A percentile compares a stretch with the other conserved stretches of the same genome.
Conservation (phyloP, 23 tunicate species). For the Ciona savignyi region DNA sequence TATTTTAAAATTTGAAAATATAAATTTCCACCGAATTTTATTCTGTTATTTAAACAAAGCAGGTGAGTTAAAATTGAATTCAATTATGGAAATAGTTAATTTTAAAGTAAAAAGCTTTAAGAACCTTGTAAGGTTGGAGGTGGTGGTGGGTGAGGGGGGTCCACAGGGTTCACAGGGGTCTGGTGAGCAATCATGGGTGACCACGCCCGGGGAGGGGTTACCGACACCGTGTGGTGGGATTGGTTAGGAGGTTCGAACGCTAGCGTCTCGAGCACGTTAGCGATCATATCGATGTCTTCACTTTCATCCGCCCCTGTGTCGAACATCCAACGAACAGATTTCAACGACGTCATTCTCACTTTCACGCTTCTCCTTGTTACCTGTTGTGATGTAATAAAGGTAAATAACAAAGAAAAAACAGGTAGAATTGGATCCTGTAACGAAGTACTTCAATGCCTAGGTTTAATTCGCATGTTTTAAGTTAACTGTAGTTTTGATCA, state of each 20-base stretch:
- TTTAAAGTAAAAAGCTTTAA: not conserved
- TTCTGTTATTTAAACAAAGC: not conserved
- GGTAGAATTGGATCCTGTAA: too few relatives aligned
- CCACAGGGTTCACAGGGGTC: not conserved
- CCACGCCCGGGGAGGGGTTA: conserved; percentile 51
- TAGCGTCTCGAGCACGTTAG: conserved; percentile 26
- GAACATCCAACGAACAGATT: conserved; percentile 20
- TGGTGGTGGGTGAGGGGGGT: too few relatives aligned
- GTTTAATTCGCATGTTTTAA: too few relatives aligned
- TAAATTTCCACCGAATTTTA: not conserved
- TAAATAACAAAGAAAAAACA: too few relatives aligned
- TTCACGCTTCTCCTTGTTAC: conserved; percentile 47
- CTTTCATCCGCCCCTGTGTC: conserved; percentile 22
- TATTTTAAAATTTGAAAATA: too few relatives aligned
- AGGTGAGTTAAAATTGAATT: not conserved
- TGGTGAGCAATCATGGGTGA: conserved; percentile 26
- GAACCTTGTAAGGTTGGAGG: too few relatives aligned
- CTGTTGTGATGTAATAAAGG: conserved; percentile 7
- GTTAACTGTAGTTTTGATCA: too few relatives aligned
- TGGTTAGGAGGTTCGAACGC: conserved; percentile 20
- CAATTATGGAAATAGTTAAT: not conserved
- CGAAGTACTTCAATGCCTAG: too few relatives aligned
- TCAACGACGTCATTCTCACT: conserved; percentile 20
- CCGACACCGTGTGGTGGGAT: not conserved
- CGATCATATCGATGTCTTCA: conserved; percentile 2